Evolutionary conservation across 2,888 invertebrate genomes (phyloP).

Genomic region (Tipula helvola): DNA sequence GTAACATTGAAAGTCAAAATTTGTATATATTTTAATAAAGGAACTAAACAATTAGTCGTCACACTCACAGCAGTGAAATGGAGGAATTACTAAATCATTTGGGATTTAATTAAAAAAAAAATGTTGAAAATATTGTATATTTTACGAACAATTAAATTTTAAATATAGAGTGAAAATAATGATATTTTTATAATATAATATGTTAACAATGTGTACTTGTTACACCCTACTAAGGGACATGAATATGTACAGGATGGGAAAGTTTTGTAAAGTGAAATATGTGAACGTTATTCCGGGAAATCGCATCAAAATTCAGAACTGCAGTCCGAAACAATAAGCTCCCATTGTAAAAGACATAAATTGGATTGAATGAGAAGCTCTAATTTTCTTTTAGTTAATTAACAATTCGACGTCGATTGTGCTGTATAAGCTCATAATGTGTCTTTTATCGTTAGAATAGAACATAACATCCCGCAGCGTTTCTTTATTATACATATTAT

Average conservation of each 20-base stretch:
- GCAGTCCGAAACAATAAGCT: no score
- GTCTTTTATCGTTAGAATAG: neutral
- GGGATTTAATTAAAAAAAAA: neutral
- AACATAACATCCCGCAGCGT: neutral
- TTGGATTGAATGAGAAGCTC: neutral
- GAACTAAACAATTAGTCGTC: neutral
- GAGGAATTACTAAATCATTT: neutral
- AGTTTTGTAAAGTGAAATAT: no score
- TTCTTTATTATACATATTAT: neutral
- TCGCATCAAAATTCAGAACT: no score
- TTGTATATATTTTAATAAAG: neutral
- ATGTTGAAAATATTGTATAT: neutral
- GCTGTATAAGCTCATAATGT: neutral
- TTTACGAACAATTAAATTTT: neutral
- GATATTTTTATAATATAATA: neutral
- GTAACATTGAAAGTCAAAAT: neutral
- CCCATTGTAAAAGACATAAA: no score
- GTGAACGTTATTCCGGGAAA: no score
- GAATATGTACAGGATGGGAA: neutral
- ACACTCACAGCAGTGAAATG: neutral
- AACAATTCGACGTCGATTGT: neutral
- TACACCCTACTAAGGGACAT: neutral
- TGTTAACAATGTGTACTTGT: neutral
- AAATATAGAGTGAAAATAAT: neutral
- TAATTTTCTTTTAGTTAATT: neutral